These are phyloP conservation scores for Pteropus rufus DNA, from an alignment of 2,797 vertebrate genomes.

Conservation along the genomic window DNA sequence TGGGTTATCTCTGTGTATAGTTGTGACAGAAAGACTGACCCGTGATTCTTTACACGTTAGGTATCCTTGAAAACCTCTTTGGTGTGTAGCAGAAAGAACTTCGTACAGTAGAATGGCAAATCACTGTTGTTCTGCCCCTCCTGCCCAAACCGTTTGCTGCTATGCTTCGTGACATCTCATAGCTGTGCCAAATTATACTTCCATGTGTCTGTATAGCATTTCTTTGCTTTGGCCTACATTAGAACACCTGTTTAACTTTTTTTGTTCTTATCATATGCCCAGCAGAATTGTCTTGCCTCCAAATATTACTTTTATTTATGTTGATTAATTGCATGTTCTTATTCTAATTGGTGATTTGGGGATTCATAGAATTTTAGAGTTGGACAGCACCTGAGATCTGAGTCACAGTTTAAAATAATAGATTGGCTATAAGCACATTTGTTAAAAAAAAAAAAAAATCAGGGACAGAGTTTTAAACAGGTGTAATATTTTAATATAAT, in stretches of 20 bases:
- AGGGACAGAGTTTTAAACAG: background rate
- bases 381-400: background rate
- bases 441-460: background rate
- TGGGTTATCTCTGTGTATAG: conserved; percentile 35
- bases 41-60: conserved; percentile 4
- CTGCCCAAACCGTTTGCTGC: conserved; percentile 2
- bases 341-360: conserved; percentile 15
- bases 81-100: conserved; percentile 47
- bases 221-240: background rate
- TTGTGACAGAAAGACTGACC: conserved; percentile 27
- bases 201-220: background rate
- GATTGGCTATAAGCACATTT: conserved; percentile 3
- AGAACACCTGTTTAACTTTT: background rate
- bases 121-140: background rate
- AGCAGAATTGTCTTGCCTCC: background rate
- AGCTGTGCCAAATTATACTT: background rate
- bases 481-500: conserved; percentile 32
- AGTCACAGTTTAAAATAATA: conserved; percentile 3
- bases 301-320: conserved; percentile 9
- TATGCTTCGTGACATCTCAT: conserved; percentile 18
- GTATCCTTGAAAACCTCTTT: conserved; percentile 10
- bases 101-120: conserved; percentile 21
- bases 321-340: conserved; percentile 39
- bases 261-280: background rate
- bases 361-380: conserved; percentile 24